Evolutionary conservation across 2,797 vertebrate genomes (phyloP).

Genomic region (Pelochelys cantorii): DNA sequence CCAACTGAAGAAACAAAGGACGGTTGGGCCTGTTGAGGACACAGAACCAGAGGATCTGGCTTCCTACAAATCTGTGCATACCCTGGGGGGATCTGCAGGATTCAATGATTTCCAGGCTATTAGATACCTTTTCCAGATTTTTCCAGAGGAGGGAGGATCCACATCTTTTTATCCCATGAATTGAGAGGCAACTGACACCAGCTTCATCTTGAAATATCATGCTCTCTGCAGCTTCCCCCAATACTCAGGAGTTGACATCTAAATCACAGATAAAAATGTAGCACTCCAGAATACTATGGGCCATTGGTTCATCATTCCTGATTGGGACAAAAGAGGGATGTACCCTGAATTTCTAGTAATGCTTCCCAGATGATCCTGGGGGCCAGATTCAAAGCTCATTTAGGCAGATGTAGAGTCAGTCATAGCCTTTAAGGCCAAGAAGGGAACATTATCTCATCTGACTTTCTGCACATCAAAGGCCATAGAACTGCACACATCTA

Average conservation of each 20-base stretch:
- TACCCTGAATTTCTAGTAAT: too few relatives aligned
- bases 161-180: background rate
- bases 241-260: background rate
- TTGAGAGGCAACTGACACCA: background rate
- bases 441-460: too few relatives aligned
- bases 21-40: background rate
- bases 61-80: background rate
- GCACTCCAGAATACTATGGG: too few relatives aligned
- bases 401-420: too few relatives aligned
- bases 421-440: too few relatives aligned
- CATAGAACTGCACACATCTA: too few relatives aligned
- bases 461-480: too few relatives aligned
- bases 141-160: background rate
- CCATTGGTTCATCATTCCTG: too few relatives aligned
- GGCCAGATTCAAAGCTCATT: too few relatives aligned
- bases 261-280: background rate
- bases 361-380: too few relatives aligned
- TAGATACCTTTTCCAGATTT: background rate
- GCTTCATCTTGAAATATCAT: background rate
- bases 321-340: too few relatives aligned
- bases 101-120: background rate
- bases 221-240: background rate
- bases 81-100: background rate
- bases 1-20: background rate
- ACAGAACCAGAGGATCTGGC: background rate